These are phyloP conservation scores for Cosmia pyralina DNA, from an alignment of 2,888 invertebrate genomes.

Conservation along the genomic window DNA sequence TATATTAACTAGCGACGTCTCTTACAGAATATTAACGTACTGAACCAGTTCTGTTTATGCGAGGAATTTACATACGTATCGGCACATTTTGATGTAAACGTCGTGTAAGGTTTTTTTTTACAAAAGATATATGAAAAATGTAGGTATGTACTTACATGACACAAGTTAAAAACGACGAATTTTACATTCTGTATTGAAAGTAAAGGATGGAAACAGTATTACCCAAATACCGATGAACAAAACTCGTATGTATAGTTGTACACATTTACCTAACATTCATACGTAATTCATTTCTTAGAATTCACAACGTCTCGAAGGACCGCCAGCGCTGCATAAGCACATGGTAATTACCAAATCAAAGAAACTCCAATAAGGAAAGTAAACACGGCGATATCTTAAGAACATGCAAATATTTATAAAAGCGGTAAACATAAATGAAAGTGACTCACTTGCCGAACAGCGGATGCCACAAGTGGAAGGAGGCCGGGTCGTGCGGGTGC, in stretches of 20 bases:
- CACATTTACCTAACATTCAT: slow-evolving; percentile 10
- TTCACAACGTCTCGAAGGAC: slow-evolving; percentile 44
- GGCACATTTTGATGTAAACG: slow-evolving; percentile 30
- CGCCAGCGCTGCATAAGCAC: slow-evolving; percentile 26
- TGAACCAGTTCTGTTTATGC: slow-evolving; percentile 44
- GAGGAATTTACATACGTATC: slow-evolving; percentile 42
- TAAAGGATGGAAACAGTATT: slow-evolving; percentile 17
- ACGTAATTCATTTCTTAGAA: slow-evolving; percentile 48
- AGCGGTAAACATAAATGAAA: slow-evolving; percentile 52
- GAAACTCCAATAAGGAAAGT: slow-evolving; percentile 48
- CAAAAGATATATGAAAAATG: slow-evolving; percentile 17
- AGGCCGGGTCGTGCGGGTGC: slow-evolving; percentile 88
- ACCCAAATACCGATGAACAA: background rate
- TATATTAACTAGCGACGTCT: slow-evolving; percentile 43
- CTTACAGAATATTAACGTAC: slow-evolving; percentile 28
- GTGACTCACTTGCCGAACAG: slow-evolving; percentile 95
- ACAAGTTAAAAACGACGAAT: slow-evolving; percentile 26
- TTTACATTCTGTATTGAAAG: slow-evolving; percentile 32
- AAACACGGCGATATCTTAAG: slow-evolving; percentile 53
- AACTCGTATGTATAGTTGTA: slow-evolving; percentile 3
- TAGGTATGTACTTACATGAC: slow-evolving; percentile 18
- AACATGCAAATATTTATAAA: slow-evolving; percentile 57
- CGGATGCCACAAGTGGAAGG: slow-evolving; percentile 95
- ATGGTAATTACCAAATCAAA: slow-evolving; percentile 58
- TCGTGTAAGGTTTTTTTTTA: slow-evolving; percentile 15